These are phyloP conservation scores for Enteromius trimaculatus DNA, from an alignment of 2,797 vertebrate genomes.

Conservation along the genomic window DNA sequence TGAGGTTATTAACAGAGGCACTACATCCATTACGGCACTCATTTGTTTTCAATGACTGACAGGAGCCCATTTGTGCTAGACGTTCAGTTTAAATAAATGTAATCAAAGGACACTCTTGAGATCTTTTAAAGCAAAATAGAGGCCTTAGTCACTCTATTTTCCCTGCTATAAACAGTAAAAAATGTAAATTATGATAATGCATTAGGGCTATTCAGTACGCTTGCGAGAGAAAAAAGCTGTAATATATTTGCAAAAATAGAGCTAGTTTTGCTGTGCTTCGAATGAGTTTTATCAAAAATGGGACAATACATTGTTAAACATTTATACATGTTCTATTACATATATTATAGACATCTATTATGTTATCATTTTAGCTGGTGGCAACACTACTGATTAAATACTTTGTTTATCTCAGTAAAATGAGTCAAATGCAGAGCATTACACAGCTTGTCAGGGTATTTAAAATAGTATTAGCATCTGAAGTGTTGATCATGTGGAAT, in stretches of 20 bases:
- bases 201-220: neutral
- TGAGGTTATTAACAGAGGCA: slow-evolving; percentile 31
- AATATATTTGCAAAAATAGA: neutral
- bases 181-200: slow-evolving; percentile 1
- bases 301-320: neutral
- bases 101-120: slow-evolving; percentile 19
- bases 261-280: neutral
- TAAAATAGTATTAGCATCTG: neutral
- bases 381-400: neutral
- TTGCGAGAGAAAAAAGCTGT: neutral
- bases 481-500: neutral
- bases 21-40: slow-evolving; percentile 26
- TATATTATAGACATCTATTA: no score
- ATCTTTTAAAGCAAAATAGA: slow-evolving; percentile 4
- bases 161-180: neutral
- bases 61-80: slow-evolving; percentile 7
- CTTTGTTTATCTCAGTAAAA: neutral
- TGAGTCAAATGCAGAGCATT: neutral
- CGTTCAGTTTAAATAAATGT: slow-evolving; percentile 15
- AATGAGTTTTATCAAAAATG: neutral
- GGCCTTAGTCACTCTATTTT: neutral
- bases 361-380: neutral
- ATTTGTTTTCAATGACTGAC: slow-evolving; percentile 26
- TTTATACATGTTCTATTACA: no score
- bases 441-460: neutral